These are phyloP conservation scores for Collichthys lucidus DNA, from an alignment of 2,113 vertebrate genomes.

Conservation along the genomic window DNA sequence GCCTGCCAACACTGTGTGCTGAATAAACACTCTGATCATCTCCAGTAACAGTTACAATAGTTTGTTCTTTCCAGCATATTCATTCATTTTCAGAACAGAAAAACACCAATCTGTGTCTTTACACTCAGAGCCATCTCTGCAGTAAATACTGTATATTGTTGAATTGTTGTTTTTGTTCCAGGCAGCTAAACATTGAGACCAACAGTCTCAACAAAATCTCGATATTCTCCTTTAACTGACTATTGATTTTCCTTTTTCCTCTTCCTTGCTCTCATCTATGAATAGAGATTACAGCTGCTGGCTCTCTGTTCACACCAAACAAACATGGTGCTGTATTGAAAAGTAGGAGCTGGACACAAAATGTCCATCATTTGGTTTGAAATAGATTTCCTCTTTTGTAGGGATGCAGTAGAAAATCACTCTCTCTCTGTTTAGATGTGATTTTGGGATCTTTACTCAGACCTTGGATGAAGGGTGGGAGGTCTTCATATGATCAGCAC, in stretches of 20 bases:
- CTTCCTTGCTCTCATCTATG: not conserved
- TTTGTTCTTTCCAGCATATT: not conserved
- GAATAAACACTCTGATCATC: too few relatives aligned
- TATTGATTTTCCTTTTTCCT: not conserved
- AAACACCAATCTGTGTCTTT: not conserved
- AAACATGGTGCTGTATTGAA: not conserved
- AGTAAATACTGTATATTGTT: not conserved
- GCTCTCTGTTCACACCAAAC: not conserved
- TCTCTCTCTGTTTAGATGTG: too few relatives aligned
- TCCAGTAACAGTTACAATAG: too few relatives aligned
- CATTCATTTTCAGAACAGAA: too few relatives aligned
- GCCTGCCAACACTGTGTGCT: too few relatives aligned
- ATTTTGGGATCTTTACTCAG: too few relatives aligned
- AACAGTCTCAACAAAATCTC: not conserved
- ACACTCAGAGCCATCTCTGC: not conserved
- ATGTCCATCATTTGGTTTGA: not conserved
- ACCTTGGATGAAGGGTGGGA: too few relatives aligned
- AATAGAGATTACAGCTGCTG: slow-evolving; percentile 2
- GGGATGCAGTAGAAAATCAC: too few relatives aligned
- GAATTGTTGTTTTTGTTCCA: not conserved
- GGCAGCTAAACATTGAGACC: slow-evolving; percentile 9
- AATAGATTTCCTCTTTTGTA: too few relatives aligned
- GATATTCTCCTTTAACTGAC: not conserved
- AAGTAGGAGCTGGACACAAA: not conserved
- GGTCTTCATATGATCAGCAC: too few relatives aligned